Evolutionary conservation across 2,888 invertebrate species (phyloP), one percentile per base, ranked within the genome.

Genomic region (Lordiphosa fenestrarum): DNA sequence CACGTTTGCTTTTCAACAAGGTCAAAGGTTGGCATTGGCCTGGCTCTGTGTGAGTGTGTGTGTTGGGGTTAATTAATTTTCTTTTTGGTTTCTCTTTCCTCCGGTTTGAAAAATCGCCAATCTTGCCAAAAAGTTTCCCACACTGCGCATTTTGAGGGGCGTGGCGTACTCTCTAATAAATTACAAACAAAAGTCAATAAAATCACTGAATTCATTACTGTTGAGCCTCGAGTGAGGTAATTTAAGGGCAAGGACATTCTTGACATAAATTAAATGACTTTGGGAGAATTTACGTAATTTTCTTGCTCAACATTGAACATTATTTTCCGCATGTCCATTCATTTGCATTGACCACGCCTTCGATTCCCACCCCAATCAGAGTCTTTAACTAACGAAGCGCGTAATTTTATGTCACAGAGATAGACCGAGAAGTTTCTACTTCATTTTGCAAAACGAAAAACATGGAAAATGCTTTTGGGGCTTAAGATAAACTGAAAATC

Each of bases 361-460:
- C 53, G 13, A n/a, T n/a, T 37, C 21, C 38, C 50, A 25, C 39
- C 47, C 55, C 41, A 30, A 47, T 48, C 35, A 74, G 81, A 86
- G 86, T 72, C 74, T 84, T 73, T 73, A 84, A 64, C 80, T 86
- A 86, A 86, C 85, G 87, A 86, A 81, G 85, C 87, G 86, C 84
- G 73, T 86, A 87, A 86, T 86, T 86, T 84, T 73, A 87, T 86
- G 83, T 80, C 80, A 67, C 55, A 56, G 69, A 74, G 40, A 53
- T 49, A 48, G 63, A 10, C 41, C 7, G 23, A 39, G 40, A 50
- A 41, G 62, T 84, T 82, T 81, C 82, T 82, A 84, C 73, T 73
- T 81, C 84, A 81, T 81, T 84, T 82, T 30, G 30, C 9, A 30
- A 9, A 30, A 30, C 7, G 30, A 84, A 77, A 84, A 37, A 59